A percentile compares a stretch with the other conserved stretches of the same genome.
Conservation (phyloP, 2,888 invertebrate genomes). For the Eulithis testata region DNA sequence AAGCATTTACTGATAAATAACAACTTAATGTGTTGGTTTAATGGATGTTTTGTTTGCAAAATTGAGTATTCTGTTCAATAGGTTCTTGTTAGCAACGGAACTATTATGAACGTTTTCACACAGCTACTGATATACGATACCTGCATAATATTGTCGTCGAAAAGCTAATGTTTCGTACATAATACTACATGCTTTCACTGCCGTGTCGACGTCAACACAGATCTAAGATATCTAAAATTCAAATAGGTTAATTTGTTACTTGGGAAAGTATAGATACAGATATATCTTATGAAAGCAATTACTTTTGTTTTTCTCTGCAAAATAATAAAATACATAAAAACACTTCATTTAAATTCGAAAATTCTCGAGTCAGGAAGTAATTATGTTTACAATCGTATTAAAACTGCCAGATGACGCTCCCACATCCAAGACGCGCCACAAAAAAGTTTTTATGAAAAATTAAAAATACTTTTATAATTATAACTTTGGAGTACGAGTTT, state of each 20-base stretch:
- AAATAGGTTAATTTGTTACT: too few species aligned
- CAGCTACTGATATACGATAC: too few species aligned
- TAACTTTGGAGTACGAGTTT: slow-evolving; percentile 4
- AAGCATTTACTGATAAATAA: slow-evolving; percentile 12
- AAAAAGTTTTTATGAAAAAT: slow-evolving; percentile 26
- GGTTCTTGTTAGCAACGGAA: too few species aligned
- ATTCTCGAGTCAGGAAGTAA: slow-evolving; percentile 31
- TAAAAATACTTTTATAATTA: slow-evolving; percentile 13
- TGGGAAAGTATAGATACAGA: too few species aligned
- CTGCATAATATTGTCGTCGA: too few species aligned
- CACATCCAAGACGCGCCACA: slow-evolving; percentile 5
- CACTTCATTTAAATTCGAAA: slow-evolving; percentile 27
- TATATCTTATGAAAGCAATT: too few species aligned
- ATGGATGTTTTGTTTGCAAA: slow-evolving; percentile 9
- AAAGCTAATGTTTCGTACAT: too few species aligned
- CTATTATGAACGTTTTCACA: too few species aligned
- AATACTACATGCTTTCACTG: too few species aligned
- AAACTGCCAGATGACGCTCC: slow-evolving; percentile 33
- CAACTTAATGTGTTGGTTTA: slow-evolving; percentile 12
- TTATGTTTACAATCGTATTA: slow-evolving; percentile 39
- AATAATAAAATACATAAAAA: slow-evolving; percentile 14
- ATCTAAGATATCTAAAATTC: too few species aligned
- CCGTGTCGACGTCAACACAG: too few species aligned
- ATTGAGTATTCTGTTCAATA: not conserved
- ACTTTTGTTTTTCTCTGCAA: not conserved